A percentile compares a stretch with the other conserved stretches of the same genome.
These are phyloP conservation scores for Microchrysa polita DNA, from an alignment of 2,888 invertebrate genomes.

Conservation along the genomic window DNA sequence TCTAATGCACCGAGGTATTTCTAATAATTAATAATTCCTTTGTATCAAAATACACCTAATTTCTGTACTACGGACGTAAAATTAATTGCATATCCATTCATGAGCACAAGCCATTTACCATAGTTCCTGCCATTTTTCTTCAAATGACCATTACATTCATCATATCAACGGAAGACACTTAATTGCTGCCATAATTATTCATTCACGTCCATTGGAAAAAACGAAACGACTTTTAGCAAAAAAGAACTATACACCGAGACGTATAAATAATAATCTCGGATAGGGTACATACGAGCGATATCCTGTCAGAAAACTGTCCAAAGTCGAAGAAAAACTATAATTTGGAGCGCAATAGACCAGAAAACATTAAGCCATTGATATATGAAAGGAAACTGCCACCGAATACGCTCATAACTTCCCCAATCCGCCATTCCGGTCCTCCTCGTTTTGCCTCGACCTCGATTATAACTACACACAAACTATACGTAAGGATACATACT, in stretches of 20 bases:
- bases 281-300: constrained; percentile 16
- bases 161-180: constrained; percentile 29
- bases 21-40: too few relatives aligned
- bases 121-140: neutral
- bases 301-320: constrained; percentile 41
- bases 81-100: too few relatives aligned
- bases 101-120: constrained; percentile 4
- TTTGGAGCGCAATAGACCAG: constrained; percentile 45
- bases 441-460: too few relatives aligned
- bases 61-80: too few relatives aligned
- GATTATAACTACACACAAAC: too few relatives aligned
- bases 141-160: neutral
- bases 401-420: constrained; percentile 31
- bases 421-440: neutral
- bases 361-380: constrained; percentile 45
- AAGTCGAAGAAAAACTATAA: constrained; percentile 41
- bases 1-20: too few relatives aligned
- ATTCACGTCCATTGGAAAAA: neutral
- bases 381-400: constrained; percentile 37
- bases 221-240: too few relatives aligned
- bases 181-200: constrained; percentile 38
- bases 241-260: constrained; percentile 33
- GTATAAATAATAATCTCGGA: constrained; percentile 36
- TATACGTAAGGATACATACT: too few relatives aligned
- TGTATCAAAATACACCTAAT: too few relatives aligned